phyloP scores from a whole-genome alignment of 2,888 invertebrate genomes.

The Cremastinae sp. region DNA sequence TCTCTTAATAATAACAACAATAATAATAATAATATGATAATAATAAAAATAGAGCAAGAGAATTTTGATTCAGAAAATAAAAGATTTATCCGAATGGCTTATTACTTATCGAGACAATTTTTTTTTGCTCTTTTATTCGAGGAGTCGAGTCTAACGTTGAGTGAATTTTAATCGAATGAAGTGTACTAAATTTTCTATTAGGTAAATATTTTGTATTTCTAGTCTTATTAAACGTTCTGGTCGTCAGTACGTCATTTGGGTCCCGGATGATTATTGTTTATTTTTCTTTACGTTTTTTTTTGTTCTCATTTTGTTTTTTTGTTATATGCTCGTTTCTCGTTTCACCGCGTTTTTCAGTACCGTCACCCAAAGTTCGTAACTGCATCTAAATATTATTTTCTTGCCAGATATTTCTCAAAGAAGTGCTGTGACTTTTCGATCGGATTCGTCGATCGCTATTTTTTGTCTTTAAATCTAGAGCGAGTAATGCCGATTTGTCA shows the following conservation, averaged over 20 bases:
- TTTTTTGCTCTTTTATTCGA: constrained; percentile 21
- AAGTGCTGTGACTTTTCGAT: constrained; percentile 6
- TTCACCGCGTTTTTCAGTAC: constrained; percentile 7
- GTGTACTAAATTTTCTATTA: constrained; percentile 47
- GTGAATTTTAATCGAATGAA: constrained; percentile 32
- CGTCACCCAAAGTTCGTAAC: constrained; percentile 52
- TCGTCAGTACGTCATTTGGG: constrained; percentile 64
- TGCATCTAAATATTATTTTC: constrained; percentile 9
- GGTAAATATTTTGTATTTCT: neutral
- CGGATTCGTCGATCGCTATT: constrained; percentile 26
- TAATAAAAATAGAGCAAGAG: constrained; percentile 2
- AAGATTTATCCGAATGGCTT: constrained; percentile 5
- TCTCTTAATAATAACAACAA: constrained; percentile 10
- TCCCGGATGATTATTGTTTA: constrained; percentile 71
- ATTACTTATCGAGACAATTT: neutral
- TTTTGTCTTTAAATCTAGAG: neutral
- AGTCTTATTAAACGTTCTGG: constrained; percentile 63
- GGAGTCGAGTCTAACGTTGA: constrained; percentile 27
- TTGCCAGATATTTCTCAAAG: neutral
- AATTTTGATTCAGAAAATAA: neutral
- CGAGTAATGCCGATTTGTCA: no score
- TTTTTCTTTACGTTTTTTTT: constrained; percentile 21
- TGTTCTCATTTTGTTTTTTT: constrained; percentile 20
- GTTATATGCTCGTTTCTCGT: neutral
- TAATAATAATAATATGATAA: constrained; percentile 17